These are phyloP conservation scores for Melanophora roralis DNA, from an alignment of 2,888 invertebrate species.

Conservation along the genomic window DNA sequence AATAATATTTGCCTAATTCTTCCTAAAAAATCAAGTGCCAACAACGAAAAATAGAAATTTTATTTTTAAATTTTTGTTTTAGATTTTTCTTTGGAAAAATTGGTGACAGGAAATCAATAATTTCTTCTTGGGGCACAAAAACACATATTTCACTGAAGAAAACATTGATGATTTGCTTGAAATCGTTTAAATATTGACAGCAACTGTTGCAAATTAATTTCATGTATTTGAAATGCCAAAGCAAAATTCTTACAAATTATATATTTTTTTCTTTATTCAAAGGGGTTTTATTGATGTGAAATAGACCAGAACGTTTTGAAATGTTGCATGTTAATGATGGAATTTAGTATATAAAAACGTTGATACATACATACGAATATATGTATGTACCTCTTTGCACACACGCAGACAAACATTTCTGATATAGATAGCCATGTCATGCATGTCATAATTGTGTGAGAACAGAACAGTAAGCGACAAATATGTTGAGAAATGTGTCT, in stretches of 20 bases:
- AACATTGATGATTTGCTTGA: conserved; percentile 45
- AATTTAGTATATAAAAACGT: too few species aligned
- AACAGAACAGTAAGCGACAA: too few species aligned
- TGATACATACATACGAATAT: background rate
- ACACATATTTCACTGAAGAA: background rate
- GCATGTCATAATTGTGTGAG: too few species aligned
- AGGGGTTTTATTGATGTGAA: conserved; percentile 9
- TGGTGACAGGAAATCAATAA: conserved; percentile 50
- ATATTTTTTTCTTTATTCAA: conserved; percentile 27
- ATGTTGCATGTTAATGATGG: conserved; percentile 43
- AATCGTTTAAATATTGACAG: conserved; percentile 49
- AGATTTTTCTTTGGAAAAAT: background rate
- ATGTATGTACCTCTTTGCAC: too few species aligned
- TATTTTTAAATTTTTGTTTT: background rate
- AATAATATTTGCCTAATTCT: background rate
- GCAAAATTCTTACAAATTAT: background rate
- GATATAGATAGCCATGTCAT: too few species aligned
- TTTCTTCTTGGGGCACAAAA: conserved; percentile 25
- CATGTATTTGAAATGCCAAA: background rate
- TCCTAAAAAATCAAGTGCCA: conserved; percentile 17
- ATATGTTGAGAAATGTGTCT: too few species aligned
- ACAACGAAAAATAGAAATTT: background rate
- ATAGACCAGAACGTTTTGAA: conserved; percentile 51
- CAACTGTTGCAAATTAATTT: conserved; percentile 56
- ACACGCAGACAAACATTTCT: too few species aligned